Percentiles rank a stretch among this genome's conserved stretches.
These are phyloP conservation scores for Beris morrisii DNA, from an alignment of 2,888 invertebrate species.

Conservation along the genomic window DNA sequence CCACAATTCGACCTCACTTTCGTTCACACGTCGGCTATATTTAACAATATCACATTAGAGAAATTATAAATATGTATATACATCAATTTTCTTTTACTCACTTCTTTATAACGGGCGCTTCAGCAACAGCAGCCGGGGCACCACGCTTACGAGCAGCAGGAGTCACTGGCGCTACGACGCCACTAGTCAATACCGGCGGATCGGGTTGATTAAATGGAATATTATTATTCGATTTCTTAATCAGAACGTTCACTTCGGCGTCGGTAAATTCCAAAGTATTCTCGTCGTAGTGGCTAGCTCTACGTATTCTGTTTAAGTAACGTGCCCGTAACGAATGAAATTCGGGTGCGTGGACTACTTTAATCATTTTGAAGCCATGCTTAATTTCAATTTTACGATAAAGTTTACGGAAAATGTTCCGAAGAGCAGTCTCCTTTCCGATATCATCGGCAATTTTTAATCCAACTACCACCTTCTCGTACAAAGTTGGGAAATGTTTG, in stretches of 20 bases:
- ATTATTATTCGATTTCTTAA: conserved; percentile 32
- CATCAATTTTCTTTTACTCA: neutral
- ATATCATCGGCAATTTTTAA: neutral
- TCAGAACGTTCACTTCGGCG: conserved; percentile 29
- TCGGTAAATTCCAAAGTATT: conserved; percentile 26
- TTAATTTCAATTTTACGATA: conserved; percentile 37
- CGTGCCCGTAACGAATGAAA: conserved; percentile 26
- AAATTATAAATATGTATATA: neutral
- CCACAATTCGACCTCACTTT: conserved; percentile 22
- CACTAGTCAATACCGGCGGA: conserved; percentile 6
- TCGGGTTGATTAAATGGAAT: conserved; percentile 37
- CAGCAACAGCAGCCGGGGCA: neutral
- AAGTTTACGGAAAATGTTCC: conserved; percentile 36
- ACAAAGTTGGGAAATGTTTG: conserved; percentile 35
- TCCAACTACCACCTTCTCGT: conserved; percentile 9
- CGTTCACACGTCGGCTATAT: neutral
- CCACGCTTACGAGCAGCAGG: neutral
- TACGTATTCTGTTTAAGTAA: conserved; percentile 23
- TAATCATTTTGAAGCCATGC: conserved; percentile 30
- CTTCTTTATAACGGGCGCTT: neutral
- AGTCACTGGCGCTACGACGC: neutral
- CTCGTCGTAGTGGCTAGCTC: conserved; percentile 31
- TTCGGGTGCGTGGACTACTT: conserved; percentile 32
- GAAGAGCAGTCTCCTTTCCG: conserved; percentile 9
- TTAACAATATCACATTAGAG: neutral